Base-by-base conservation (phyloP, 2,113 vertebrate species). In the Craseonycteris thonglongyai region DNA sequence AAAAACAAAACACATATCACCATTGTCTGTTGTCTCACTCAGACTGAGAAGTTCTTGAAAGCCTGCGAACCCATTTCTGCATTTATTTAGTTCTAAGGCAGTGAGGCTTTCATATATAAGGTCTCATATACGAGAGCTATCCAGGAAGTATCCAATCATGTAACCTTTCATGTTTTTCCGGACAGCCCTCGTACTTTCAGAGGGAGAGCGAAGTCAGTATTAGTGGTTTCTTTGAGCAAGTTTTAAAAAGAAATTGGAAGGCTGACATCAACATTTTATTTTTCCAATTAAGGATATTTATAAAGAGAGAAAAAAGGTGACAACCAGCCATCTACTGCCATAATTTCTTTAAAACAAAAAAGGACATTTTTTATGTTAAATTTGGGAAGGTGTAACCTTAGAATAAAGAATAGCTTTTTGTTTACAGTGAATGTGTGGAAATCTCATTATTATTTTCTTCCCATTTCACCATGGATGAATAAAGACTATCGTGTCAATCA, bases 41-140 rank as follows among this genome's bases (percentile, higher is more conserved):
- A 35, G 65, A 92, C 51, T 65, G 76, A 88, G 69, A 51, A 26
- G 30, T 87, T 88, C 71, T 90, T 76, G 24, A 87, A 92, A 80
- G 30, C 90, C 47, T 90, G 88, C 35, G 12, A 63, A 56, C 54
- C 33, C 22, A 72, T 56, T 81, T 93, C 66, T 90, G 54, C 56
- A 49, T 91, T 90, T 90, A n/a, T 96, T 54, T 94, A 5, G 26
- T 91, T 88, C 90, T 80, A 88, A 66, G 30, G 74, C 49, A 88
- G 38, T 21, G 51, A 45, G 8, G 33, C 14, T 38, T 58, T 85
- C 3, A 6, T 40, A 19, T 40, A 10, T 35, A 28, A 76, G 11
- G 15, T 61, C 19, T 69, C 54, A 14, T 68, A 33, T 24, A n/a
- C n/a, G n/a, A n/a, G n/a, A n/a, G n/a, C n/a, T n/a, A n/a, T n/a